Evolutionary conservation across 2,113 vertebrate species (phyloP).

Genomic region (Tupaia chinensis): DNA sequence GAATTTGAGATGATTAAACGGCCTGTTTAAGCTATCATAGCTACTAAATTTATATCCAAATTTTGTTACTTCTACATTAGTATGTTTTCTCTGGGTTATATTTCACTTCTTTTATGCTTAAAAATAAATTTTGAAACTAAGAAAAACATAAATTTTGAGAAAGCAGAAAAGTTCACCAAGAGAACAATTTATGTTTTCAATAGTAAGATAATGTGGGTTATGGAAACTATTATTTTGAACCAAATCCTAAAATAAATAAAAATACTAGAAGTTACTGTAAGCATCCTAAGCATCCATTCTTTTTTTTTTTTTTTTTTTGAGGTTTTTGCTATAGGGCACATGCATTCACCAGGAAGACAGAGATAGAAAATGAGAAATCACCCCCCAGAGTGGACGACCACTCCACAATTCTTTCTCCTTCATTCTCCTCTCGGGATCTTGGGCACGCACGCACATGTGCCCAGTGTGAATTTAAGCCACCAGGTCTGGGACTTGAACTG

Average conservation of each 20-base stretch:
- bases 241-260: not conserved
- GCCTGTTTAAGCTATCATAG: not conserved
- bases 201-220: not conserved
- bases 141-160: conserved; percentile 13
- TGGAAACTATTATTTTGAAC: not conserved
- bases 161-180: not conserved
- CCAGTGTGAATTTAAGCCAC: no score
- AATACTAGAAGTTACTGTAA: not conserved
- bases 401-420: no score
- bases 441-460: no score
- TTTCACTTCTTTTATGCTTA: not conserved
- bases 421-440: no score
- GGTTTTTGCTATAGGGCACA: no score
- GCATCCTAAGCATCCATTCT: no score
- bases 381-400: no score
- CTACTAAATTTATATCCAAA: not conserved
- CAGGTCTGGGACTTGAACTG: no score
- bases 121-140: not conserved
- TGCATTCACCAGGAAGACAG: no score
- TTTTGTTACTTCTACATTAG: not conserved
- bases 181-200: not conserved
- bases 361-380: no score
- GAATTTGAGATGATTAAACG: not conserved
- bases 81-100: not conserved
- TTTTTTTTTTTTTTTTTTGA: no score